Conservation (phyloP, 2,797 vertebrate genomes). For the Gambelia wislizenii region DNA sequence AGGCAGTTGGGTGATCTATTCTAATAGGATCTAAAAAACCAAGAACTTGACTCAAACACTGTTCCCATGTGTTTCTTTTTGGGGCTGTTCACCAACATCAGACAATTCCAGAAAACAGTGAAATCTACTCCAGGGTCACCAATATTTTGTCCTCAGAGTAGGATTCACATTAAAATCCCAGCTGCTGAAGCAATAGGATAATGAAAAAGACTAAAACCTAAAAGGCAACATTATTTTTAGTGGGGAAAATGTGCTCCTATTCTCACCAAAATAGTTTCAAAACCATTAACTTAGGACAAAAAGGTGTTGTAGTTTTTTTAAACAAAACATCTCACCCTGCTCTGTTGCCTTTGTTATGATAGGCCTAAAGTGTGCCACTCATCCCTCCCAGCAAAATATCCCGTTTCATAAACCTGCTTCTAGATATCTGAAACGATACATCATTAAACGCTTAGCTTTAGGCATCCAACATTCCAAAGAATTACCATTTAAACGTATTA, state of each 20-base stretch:
- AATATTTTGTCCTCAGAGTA: constrained; percentile 71
- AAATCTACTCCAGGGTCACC: constrained; percentile 67
- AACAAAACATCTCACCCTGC: constrained; percentile 64
- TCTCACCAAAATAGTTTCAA: constrained; percentile 60
- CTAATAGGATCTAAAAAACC: constrained; percentile 25
- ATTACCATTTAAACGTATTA: constrained; percentile 87
- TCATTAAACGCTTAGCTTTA: constrained; percentile 80
- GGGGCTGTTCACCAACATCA: background rate
- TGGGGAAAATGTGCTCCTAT: constrained; percentile 40
- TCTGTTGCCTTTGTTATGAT: constrained; percentile 74
- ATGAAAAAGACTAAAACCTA: constrained; percentile 60
- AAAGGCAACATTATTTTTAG: constrained; percentile 21
- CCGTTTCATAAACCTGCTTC: constrained; percentile 82
- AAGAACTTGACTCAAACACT: constrained; percentile 14
- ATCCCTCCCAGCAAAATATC: constrained; percentile 81
- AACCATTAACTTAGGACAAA: constrained; percentile 67
- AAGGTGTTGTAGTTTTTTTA: constrained; percentile 63
- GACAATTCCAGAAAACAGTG: constrained; percentile 69
- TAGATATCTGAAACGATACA: constrained; percentile 81
- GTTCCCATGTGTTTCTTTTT: background rate
- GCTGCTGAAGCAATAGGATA: constrained; percentile 64
- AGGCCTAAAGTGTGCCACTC: constrained; percentile 79
- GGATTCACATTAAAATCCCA: constrained; percentile 81
- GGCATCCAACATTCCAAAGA: constrained; percentile 84
- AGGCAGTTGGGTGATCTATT: background rate